phyloP scores from a whole-genome alignment of 2,797 vertebrate species.

The Thunnus albacares region DNA sequence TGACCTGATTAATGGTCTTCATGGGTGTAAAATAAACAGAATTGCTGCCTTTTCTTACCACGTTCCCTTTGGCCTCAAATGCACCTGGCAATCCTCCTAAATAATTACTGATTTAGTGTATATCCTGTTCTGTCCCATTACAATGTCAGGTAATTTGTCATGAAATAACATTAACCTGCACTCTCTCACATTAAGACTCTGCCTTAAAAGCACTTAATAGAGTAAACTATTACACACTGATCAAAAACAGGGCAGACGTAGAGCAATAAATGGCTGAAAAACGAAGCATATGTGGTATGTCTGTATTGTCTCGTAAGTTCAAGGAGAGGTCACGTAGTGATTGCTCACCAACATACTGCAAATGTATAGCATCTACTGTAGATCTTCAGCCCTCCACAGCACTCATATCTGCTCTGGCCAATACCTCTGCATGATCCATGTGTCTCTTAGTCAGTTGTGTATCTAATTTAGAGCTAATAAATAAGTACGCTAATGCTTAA shows the following conservation, averaged over 20 bases:
- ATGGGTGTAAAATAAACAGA: constrained; percentile 29
- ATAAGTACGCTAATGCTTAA: constrained; percentile 23
- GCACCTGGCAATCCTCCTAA: constrained; percentile 30
- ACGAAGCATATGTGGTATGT: constrained; percentile 21
- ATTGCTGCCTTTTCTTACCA: constrained; percentile 11
- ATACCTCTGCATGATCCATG: not conserved
- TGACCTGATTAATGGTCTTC: constrained; percentile 23
- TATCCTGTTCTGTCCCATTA: constrained; percentile 42
- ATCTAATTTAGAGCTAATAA: constrained; percentile 44
- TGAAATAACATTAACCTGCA: constrained; percentile 62
- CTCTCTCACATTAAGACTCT: constrained; percentile 43
- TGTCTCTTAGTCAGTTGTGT: constrained; percentile 17
- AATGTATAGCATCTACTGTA: constrained; percentile 22
- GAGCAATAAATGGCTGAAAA: constrained; percentile 36
- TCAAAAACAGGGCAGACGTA: constrained; percentile 48
- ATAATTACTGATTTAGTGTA: constrained; percentile 39
- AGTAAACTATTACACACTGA: constrained; percentile 44
- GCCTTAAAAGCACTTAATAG: constrained; percentile 56
- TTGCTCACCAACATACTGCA: constrained; percentile 14
- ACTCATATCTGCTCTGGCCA: not conserved
- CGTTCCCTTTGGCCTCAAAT: constrained; percentile 44
- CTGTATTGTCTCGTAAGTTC: constrained; percentile 54
- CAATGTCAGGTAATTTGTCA: constrained; percentile 39
- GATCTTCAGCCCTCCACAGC: constrained; percentile 12
- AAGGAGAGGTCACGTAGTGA: constrained; percentile 65